A percentile compares a stretch with the other conserved stretches of the same genome.
Conservation (phyloP, 2,797 vertebrate genomes). For the Characodon lateralis region DNA sequence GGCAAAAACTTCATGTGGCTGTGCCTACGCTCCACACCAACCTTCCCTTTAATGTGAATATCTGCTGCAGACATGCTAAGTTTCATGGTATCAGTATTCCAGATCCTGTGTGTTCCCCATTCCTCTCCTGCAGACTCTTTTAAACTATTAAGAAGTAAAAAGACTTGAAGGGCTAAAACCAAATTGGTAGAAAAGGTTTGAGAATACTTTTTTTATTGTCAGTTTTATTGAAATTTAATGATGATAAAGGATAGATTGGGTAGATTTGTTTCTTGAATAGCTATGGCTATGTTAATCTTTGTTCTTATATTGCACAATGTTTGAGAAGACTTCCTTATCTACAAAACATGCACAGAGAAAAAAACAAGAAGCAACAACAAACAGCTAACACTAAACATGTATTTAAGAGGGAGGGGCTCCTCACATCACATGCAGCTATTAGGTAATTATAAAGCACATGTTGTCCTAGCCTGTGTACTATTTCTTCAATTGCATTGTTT, state of each 20-base stretch:
- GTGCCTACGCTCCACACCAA: constrained; percentile 46
- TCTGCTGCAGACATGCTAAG: constrained; percentile 75
- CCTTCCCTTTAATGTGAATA: constrained; percentile 37
- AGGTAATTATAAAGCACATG: constrained; percentile 52
- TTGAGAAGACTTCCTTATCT: neutral
- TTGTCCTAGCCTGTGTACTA: constrained; percentile 44
- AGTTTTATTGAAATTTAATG: neutral
- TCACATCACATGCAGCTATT: constrained; percentile 57
- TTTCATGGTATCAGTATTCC: constrained; percentile 84
- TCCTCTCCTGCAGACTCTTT: constrained; percentile 59
- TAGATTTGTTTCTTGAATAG: neutral
- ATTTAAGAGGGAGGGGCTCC: constrained; percentile 63
- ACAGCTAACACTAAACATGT: constrained; percentile 39
- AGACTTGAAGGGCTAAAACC: neutral
- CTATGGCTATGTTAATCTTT: neutral
- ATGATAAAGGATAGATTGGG: neutral
- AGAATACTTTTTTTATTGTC: neutral
- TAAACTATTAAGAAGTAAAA: neutral
- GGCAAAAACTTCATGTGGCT: constrained; percentile 73
- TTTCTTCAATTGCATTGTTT: constrained; percentile 53
- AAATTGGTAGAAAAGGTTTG: neutral
- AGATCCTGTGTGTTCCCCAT: constrained; percentile 72
- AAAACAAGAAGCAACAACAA: constrained; percentile 14
- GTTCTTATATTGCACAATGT: neutral
- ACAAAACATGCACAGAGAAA: constrained; percentile 15